A percentile compares a stretch with the other conserved stretches of the same genome.
These are phyloP conservation scores for Caiman crocodilus DNA, from an alignment of 2,797 vertebrate species.

Conservation along the genomic window DNA sequence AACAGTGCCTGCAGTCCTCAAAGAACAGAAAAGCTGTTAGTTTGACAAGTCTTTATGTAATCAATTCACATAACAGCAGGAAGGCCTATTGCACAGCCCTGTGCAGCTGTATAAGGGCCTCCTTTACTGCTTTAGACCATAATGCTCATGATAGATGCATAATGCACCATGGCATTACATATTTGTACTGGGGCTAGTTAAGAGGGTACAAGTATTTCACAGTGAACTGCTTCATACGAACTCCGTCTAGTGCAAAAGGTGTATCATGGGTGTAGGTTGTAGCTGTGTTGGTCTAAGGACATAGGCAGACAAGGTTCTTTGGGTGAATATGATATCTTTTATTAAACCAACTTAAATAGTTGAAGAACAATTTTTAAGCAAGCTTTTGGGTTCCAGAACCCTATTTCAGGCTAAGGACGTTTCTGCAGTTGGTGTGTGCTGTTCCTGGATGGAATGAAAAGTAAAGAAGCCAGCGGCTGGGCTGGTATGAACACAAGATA, in stretches of 20 bases:
- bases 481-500: too few species aligned
- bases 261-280: too few species aligned
- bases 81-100: rapidly evolving
- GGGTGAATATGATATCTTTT: too few species aligned
- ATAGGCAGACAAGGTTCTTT: too few species aligned
- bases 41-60: background rate
- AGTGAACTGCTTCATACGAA: background rate
- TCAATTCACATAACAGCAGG: rapidly evolving
- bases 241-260: background rate
- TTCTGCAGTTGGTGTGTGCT: too few species aligned
- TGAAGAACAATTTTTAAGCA: too few species aligned
- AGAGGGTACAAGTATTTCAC: background rate
- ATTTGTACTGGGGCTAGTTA: background rate
- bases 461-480: too few species aligned
- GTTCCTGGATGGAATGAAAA: too few species aligned
- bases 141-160: background rate
- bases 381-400: too few species aligned
- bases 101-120: background rate
- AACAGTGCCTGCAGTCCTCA: background rate
- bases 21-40: background rate
- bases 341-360: too few species aligned
- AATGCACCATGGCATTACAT: background rate
- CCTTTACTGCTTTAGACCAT: background rate
- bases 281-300: too few species aligned
- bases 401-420: too few species aligned